A percentile compares a stretch with the other conserved stretches of the same genome.
These are phyloP conservation scores for Procavia capensis DNA, from an alignment of 2,113 vertebrate species.

Conservation along the genomic window DNA sequence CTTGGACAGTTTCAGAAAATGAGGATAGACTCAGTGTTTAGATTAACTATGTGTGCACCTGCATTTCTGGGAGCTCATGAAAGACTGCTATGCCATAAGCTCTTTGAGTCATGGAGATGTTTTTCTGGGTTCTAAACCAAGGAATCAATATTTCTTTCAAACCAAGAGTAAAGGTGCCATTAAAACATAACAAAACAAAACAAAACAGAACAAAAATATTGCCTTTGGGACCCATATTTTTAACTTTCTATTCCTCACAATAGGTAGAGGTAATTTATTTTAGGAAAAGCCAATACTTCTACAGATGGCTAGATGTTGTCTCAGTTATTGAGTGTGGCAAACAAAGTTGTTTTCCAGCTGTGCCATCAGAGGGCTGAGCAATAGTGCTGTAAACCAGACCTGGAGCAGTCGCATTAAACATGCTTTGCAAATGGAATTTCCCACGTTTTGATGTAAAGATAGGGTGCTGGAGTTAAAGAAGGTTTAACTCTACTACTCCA, in stretches of 20 bases:
- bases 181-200: too few relatives aligned
- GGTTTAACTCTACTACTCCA: neutral
- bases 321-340: neutral
- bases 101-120: neutral
- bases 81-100: neutral
- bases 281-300: conserved; percentile 6
- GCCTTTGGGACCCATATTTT: conserved; percentile 1
- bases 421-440: neutral
- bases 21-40: neutral
- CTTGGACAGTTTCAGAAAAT: conserved; percentile 3
- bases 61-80: neutral
- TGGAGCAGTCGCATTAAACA: neutral
- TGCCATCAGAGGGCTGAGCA: neutral
- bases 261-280: neutral
- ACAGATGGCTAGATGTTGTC: neutral
- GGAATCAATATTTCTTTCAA: neutral
- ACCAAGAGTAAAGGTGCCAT: neutral
- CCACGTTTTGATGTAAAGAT: neutral
- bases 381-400: neutral
- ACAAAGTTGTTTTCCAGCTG: neutral
- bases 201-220: too few relatives aligned
- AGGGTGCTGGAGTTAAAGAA: neutral
- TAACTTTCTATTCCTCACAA: neutral
- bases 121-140: conserved; percentile 18
- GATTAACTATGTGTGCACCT: neutral